Conservation (phyloP, 2,797 vertebrate species). For the Cryptoblepharus egeriae region DNA sequence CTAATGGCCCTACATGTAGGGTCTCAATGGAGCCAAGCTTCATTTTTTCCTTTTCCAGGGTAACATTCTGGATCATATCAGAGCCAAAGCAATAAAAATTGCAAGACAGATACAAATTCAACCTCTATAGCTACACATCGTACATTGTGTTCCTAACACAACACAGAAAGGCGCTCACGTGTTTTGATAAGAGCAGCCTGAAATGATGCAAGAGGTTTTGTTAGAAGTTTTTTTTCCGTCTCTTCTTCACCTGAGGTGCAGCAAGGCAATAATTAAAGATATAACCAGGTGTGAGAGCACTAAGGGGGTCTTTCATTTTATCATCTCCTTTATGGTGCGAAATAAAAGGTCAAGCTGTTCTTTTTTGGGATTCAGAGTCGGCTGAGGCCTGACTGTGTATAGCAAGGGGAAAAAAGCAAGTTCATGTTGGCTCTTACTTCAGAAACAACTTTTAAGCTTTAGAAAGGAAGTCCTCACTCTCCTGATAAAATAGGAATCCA, state of each 20-base stretch:
- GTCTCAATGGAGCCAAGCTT: too few relatives aligned
- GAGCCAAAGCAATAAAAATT: not conserved
- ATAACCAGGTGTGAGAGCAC: not conserved
- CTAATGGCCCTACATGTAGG: too few relatives aligned
- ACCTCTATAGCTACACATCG: not conserved
- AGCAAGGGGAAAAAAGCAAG: not conserved
- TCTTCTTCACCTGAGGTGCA: not conserved
- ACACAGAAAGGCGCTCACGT: not conserved
- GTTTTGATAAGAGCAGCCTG: not conserved
- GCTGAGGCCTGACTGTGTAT: constrained; percentile 1
- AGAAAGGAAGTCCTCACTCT: not conserved
- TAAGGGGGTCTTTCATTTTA: constrained; percentile 14
- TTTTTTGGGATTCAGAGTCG: constrained; percentile 17
- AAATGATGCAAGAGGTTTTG: not conserved
- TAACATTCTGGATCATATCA: not conserved
- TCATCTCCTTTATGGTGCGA: constrained; percentile 2
- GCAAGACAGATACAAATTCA: not conserved
- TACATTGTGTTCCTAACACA: not conserved
- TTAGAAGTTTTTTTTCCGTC: constrained; percentile 8
- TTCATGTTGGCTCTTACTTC: not conserved
- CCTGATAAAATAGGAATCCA: constrained; percentile 23
- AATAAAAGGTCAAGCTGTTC: constrained; percentile 13
- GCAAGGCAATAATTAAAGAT: not conserved
- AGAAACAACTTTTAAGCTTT: constrained; percentile 30
- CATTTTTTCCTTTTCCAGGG: not conserved